Evolutionary conservation across 2,113 vertebrate species (phyloP).

Genomic region (Helogale parvula): DNA sequence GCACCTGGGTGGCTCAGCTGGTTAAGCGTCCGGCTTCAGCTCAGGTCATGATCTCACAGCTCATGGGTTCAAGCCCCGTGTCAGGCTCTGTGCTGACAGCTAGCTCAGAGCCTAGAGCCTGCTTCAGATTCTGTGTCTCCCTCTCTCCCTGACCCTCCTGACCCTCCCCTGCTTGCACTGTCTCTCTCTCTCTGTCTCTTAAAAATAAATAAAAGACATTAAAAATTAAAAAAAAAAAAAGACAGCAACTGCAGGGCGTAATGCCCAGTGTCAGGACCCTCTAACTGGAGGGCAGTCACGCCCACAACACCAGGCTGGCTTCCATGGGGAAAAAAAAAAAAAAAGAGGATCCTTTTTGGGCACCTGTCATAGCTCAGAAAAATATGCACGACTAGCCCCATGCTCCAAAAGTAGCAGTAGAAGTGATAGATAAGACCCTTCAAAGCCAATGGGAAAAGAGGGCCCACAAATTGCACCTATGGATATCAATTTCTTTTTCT

Average conservation of each 20-base stretch:
- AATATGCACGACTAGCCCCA: slow-evolving; percentile 65
- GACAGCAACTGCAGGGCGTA: not conserved
- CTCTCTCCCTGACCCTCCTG: no score
- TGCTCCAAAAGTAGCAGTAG: slow-evolving; percentile 69
- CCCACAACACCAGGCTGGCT: not conserved
- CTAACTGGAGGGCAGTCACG: not conserved
- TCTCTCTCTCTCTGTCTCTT: no score
- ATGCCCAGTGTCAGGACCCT: not conserved
- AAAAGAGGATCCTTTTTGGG: slow-evolving; percentile 68
- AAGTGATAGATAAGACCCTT: slow-evolving; percentile 60
- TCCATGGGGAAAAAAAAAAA: slow-evolving; percentile 47
- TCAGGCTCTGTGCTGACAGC: no score
- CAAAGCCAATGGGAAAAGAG: slow-evolving; percentile 56
- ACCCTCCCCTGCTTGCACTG: no score
- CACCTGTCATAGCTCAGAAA: slow-evolving; percentile 76
- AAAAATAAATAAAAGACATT: no score
- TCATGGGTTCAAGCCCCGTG: no score
- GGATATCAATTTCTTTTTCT: slow-evolving; percentile 31
- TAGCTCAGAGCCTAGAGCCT: no score
- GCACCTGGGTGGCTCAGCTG: no score
- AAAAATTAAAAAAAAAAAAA: not conserved
- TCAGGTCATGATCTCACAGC: no score
- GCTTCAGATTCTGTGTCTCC: no score
- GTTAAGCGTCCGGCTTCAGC: no score
- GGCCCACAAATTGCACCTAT: not conserved